Evolutionary conservation across 2,888 invertebrate genomes (phyloP).

Genomic region (Lepidocyrtinus sp.): DNA sequence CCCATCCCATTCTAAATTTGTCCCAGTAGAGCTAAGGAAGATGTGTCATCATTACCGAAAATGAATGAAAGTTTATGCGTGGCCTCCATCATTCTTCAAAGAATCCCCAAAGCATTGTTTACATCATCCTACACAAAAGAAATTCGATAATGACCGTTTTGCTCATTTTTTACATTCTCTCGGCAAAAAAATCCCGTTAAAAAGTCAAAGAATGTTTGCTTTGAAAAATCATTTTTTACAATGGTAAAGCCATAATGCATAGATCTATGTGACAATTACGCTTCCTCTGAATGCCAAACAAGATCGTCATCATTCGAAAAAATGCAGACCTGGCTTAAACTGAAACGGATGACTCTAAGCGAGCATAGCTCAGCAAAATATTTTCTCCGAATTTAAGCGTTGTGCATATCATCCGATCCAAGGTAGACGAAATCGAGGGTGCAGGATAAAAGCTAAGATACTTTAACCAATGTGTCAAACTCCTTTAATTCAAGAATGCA

Average conservation of each 20-base stretch:
- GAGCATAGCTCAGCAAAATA: background rate
- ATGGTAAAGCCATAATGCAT: background rate
- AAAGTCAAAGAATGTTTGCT: background rate
- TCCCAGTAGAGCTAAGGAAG: background rate
- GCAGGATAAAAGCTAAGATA: too few relatives aligned
- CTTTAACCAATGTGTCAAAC: too few relatives aligned
- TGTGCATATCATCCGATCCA: too few relatives aligned
- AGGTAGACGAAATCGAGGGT: too few relatives aligned
- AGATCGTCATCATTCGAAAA: background rate
- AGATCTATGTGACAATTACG: background rate
- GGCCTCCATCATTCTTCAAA: background rate
- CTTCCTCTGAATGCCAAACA: background rate
- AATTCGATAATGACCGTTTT: background rate
- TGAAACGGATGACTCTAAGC: constrained; percentile 5
- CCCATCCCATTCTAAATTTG: background rate
- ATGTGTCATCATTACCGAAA: constrained; percentile 9
- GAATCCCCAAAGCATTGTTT: background rate
- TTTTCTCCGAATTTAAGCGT: background rate
- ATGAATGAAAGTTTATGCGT: background rate
- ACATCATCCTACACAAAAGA: background rate
- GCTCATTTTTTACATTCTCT: too few relatives aligned
- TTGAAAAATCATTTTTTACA: background rate
- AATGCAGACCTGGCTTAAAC: background rate
- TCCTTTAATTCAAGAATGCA: too few relatives aligned
- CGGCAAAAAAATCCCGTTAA: background rate